Conservation (phyloP, 2,797 vertebrate genomes). For the Spizella passerina region DNA sequence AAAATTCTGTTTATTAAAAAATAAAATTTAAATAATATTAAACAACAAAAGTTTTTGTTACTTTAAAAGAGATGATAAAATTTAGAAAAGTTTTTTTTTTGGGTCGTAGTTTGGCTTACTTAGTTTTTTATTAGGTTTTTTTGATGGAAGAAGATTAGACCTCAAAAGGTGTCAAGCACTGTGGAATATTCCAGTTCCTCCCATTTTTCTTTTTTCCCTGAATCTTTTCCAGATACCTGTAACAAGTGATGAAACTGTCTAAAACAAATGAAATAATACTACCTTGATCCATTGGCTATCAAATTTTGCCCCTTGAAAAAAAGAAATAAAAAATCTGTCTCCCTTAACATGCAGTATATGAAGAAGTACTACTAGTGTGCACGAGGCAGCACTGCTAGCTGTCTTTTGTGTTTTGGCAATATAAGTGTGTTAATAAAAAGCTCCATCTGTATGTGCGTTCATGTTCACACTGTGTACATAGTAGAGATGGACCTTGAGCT, state of each 20-base stretch:
- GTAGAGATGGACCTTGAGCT: neutral
- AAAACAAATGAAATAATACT: neutral
- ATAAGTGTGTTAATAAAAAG: neutral
- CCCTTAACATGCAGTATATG: neutral
- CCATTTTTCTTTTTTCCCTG: neutral
- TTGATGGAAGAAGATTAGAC: neutral
- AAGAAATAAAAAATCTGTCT: neutral
- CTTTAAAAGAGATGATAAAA: neutral
- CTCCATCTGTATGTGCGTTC: neutral
- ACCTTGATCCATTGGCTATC: neutral
- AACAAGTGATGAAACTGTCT: neutral
- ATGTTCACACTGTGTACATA: neutral
- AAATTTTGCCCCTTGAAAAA: neutral
- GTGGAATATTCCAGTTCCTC: neutral
- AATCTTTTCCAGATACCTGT: neutral
- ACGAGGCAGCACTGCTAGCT: neutral
- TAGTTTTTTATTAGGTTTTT: neutral
- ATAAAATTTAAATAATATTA: neutral
- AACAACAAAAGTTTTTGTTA: neutral
- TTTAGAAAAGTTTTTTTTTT: neutral
- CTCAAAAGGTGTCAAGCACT: neutral
- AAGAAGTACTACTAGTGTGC: neutral
- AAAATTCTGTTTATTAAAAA: neutral
- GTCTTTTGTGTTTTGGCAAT: neutral
- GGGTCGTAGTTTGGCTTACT: neutral